Base-by-base conservation (phyloP, 2,113 vertebrate genomes). In the Atlantisia rogersi region DNA sequence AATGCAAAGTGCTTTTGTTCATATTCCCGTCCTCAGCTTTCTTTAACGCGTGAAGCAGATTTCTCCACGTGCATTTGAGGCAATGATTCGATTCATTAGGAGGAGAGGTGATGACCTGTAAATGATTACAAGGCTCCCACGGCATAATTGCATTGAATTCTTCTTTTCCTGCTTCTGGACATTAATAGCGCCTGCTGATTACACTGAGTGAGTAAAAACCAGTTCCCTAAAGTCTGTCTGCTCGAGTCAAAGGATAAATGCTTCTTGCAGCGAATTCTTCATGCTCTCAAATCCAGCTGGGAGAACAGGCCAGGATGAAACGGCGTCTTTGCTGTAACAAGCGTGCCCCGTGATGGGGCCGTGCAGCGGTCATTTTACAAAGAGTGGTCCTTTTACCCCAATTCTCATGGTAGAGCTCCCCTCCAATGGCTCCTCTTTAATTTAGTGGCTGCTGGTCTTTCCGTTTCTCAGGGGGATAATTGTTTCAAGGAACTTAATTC, bases 151-250 rank as follows among this genome's bases (percentile, higher is more conserved):
- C 87, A 39, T 16, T 19, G 35, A 80, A 50, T 73, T 65, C 88
- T 80, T 90, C 95, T 70, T 88, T 63, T 85, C 90, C 81, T 76
- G 94, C 93, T 86, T 93, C 76, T 95, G 93, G 94, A 82, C 84
- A 56, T 88, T 55, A 91, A 78, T 86, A 88, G 93, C 32, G 18
- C 70, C 90, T 68, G 4, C 93, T 92, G 94, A 95, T 96, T 84
- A 48, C 74, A 50, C 39, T 10, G 60, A 65, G 84, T 12, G 86
- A 75, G 85, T 50, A 69, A 78, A 16, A 17, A 12, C 32, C 20
- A 53, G 52, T 39, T 71, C 81, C 82, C 74, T 81, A 28, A 92
- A 35, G 67, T 24, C 35, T 73, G 21, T 15, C 71, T 90, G 35
- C 31, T 62, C 58, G 20, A 85, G 95, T 85, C 85, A 81, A 15